A percentile compares a stretch with the other conserved stretches of the same genome.
phyloP scores from a whole-genome alignment of 2,797 vertebrate genomes.

The Tadarida brasiliensis region DNA sequence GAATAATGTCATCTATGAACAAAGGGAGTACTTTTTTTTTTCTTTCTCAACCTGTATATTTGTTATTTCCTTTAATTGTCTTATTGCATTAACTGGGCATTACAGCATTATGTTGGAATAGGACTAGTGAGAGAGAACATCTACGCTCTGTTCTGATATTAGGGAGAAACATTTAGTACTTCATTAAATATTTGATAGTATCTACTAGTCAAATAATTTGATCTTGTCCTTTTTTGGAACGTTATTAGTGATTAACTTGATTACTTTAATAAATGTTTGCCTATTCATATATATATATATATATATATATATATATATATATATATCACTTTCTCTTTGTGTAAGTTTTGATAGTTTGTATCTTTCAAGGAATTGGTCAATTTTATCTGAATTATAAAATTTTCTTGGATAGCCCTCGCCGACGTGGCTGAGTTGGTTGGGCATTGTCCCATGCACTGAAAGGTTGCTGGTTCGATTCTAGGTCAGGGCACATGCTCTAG shows the following conservation, averaged over 20 bases:
- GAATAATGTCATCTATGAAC: background rate
- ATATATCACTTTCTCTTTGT: background rate
- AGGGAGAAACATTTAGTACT: background rate
- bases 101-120: background rate
- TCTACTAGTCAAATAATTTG: background rate
- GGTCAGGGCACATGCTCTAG: too few relatives aligned
- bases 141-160: background rate
- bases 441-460: too few relatives aligned
- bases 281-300: too few relatives aligned
- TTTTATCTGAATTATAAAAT: constrained; percentile 18
- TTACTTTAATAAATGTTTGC: background rate
- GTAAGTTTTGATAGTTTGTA: background rate
- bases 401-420: background rate
- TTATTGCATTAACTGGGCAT: background rate
- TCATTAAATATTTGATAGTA: background rate
- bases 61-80: background rate
- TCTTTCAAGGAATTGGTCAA: background rate
- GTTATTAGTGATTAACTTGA: background rate
- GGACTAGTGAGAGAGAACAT: background rate
- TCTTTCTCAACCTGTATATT: background rate
- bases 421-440: too few relatives aligned
- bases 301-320: too few relatives aligned
- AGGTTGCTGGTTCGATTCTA: too few relatives aligned
- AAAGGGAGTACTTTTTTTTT: background rate
- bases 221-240: background rate